Percentiles rank a stretch among this genome's conserved stretches.
phyloP scores from a whole-genome alignment of 2,113 vertebrate genomes.

The Microtus montanus region DNA sequence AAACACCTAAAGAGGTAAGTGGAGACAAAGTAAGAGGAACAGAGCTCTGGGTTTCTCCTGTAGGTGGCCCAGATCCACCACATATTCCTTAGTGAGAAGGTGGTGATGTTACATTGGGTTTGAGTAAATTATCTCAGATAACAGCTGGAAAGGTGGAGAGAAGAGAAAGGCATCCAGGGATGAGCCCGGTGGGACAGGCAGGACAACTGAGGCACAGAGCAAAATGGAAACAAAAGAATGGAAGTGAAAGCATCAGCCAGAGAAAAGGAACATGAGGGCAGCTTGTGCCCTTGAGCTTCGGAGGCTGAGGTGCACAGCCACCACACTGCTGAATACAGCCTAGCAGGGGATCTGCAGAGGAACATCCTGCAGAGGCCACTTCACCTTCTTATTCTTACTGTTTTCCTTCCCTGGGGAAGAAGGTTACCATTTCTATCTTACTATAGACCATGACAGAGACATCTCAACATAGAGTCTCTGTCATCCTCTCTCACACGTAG shows the following conservation, averaged over 20 bases:
- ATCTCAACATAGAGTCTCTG: constrained; percentile 14
- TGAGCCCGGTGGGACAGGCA: background rate
- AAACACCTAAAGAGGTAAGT: background rate
- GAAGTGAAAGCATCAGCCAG: background rate
- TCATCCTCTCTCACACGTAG: background rate
- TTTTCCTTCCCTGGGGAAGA: background rate
- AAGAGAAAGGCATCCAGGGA: background rate
- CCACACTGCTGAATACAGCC: background rate
- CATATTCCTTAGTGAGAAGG: background rate
- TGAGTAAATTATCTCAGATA: background rate
- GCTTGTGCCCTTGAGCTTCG: background rate
- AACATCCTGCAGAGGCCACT: background rate
- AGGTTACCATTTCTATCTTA: constrained; percentile 13
- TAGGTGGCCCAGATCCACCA: background rate
- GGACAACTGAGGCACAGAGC: background rate
- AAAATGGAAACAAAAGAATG: background rate
- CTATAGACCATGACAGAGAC: constrained; percentile 15
- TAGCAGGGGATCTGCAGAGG: background rate
- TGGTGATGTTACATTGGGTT: background rate
- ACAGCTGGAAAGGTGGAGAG: background rate
- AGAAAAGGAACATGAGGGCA: background rate
- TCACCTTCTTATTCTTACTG: background rate
- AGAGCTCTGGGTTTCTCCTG: background rate
- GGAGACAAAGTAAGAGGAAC: background rate
- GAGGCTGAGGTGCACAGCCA: background rate